Percentiles rank a stretch among this genome's conserved stretches.
These are phyloP conservation scores for Poeciliopsis occidentalis DNA, from an alignment of 2,113 vertebrate species.

Conservation along the genomic window DNA sequence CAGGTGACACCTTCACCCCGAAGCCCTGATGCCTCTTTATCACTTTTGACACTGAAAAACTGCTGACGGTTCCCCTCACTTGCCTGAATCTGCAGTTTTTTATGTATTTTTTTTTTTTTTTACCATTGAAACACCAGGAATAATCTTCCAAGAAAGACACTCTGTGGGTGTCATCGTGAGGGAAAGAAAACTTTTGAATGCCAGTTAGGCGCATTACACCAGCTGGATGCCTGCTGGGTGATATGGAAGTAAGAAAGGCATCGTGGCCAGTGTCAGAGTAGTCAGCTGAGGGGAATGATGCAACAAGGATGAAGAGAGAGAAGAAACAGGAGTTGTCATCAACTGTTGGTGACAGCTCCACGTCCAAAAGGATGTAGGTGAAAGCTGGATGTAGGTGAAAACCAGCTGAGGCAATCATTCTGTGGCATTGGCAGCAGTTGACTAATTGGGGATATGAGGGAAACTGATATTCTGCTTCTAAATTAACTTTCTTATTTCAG, in stretches of 20 bases:
- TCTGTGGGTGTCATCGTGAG: not conserved
- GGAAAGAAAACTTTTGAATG: not conserved
- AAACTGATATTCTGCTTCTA: conserved; percentile 31
- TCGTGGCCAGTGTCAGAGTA: conserved; percentile 23
- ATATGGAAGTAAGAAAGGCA: conserved; percentile 6
- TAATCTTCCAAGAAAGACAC: conserved; percentile 16
- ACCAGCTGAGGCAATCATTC: conserved; percentile 42
- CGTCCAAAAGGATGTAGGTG: conserved; percentile 43
- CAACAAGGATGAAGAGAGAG: conserved; percentile 19
- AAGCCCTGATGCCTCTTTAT: conserved; percentile 47
- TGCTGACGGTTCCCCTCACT: not conserved
- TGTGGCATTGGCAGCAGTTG: conserved; percentile 41
- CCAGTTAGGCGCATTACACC: not conserved
- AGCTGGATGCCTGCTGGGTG: conserved; percentile 14
- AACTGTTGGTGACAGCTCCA: conserved; percentile 52
- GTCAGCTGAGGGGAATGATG: conserved; percentile 23
- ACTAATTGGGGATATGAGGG: conserved; percentile 26
- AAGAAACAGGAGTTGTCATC: conserved; percentile 13
- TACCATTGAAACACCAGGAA: not conserved
- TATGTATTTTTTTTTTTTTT: no score
- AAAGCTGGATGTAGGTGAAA: conserved; percentile 52
- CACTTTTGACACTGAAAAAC: conserved; percentile 29
- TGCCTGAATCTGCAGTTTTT: conserved; percentile 33
- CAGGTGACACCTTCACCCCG: conserved; percentile 47
- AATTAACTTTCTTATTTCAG: not conserved